Conservation (phyloP, 2,113 vertebrate genomes). For the Mus spicilegus region DNA sequence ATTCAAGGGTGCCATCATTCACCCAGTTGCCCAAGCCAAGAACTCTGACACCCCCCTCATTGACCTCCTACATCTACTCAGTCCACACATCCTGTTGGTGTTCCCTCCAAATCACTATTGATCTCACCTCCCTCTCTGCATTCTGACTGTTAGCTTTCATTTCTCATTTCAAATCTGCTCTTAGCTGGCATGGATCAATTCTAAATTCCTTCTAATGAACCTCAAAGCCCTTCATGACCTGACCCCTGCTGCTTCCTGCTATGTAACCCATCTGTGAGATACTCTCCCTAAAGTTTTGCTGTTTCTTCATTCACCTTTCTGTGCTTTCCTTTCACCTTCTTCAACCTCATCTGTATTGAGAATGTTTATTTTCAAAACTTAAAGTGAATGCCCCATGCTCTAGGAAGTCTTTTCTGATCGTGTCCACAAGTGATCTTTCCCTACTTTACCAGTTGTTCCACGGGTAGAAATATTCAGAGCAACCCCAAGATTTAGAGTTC, state of each 20-base stretch:
- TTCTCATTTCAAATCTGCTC: constrained; percentile 37
- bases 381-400: not conserved
- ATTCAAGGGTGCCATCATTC: not conserved
- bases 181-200: constrained; percentile 18
- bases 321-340: not conserved
- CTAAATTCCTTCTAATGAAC: constrained; percentile 14
- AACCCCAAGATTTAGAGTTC: not conserved
- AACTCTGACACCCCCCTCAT: not conserved
- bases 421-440: constrained; percentile 6
- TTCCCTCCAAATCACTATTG: not conserved
- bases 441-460: constrained; percentile 28
- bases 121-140: not conserved
- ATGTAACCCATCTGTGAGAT: not conserved
- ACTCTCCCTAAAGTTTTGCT: not conserved
- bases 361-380: constrained; percentile 37
- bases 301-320: constrained; percentile 35
- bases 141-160: constrained; percentile 40
- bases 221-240: constrained; percentile 6
- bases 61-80: constrained; percentile 20
- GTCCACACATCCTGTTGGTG: not conserved
- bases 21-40: constrained; percentile 10
- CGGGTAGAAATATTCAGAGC: not conserved
- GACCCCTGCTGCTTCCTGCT: not conserved
- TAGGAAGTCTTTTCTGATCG: constrained; percentile 38
- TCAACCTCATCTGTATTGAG: not conserved